These are phyloP conservation scores for Thereva nobilitata DNA, from an alignment of 2,888 invertebrate species.

Conservation along the genomic window DNA sequence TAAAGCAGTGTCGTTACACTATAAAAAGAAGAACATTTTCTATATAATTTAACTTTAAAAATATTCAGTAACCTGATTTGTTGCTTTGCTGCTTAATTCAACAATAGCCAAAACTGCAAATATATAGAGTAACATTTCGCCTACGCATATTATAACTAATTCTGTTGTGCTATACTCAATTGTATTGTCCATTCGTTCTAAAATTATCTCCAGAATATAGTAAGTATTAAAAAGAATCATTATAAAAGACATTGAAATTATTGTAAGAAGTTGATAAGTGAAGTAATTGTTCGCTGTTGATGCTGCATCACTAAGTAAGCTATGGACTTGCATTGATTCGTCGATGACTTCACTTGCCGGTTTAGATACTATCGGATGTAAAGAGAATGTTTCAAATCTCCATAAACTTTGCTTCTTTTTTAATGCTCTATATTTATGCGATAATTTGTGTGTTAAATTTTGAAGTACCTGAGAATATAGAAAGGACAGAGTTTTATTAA, in stretches of 20 bases:
- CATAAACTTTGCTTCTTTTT: slow-evolving; percentile 39
- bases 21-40: not conserved
- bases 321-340: slow-evolving; percentile 42
- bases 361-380: slow-evolving; percentile 52
- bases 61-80: slow-evolving; percentile 49
- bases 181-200: slow-evolving; percentile 54
- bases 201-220: slow-evolving; percentile 54
- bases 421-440: not conserved
- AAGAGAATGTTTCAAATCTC: slow-evolving; percentile 53
- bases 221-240: slow-evolving; percentile 58
- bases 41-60: not conserved
- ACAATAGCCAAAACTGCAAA: slow-evolving; percentile 56
- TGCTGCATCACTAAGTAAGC: slow-evolving; percentile 56
- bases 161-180: slow-evolving; percentile 55
- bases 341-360: not conserved
- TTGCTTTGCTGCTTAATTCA: slow-evolving; percentile 55
- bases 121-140: slow-evolving; percentile 56
- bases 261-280: slow-evolving; percentile 56
- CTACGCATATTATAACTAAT: slow-evolving; percentile 56
- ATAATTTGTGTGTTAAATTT: no score
- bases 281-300: slow-evolving; percentile 57
- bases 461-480: no score
- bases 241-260: slow-evolving; percentile 56
- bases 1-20: slow-evolving; percentile 48
- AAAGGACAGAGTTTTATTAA: no score